Evolutionary conservation across 1,140 invertebrate species (phyloP).

Genomic region (Harlomillsia oculata): DNA sequence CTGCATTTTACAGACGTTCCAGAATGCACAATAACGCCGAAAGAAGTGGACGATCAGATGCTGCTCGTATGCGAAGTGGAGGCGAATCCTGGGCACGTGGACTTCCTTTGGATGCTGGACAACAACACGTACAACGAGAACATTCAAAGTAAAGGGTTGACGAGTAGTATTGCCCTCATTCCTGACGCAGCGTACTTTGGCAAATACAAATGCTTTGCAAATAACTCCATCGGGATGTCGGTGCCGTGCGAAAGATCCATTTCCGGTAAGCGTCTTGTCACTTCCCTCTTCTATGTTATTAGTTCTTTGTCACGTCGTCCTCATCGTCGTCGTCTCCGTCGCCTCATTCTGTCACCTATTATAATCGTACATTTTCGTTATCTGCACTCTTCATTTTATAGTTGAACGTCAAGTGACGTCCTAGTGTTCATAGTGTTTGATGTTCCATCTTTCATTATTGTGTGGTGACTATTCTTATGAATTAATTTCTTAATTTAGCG

Average conservation of each 20-base stretch:
- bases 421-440: too few relatives aligned
- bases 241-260: conserved; percentile 69
- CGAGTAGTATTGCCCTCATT: conserved; percentile 57
- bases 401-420: too few relatives aligned
- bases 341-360: too few relatives aligned
- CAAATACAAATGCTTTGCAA: conserved; percentile 71
- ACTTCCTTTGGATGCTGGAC: conserved; percentile 72
- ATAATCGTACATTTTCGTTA: too few relatives aligned
- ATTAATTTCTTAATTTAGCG: too few relatives aligned
- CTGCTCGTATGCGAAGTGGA: conserved; percentile 66
- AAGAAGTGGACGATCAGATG: conserved; percentile 59
- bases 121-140: conserved; percentile 61
- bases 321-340: too few relatives aligned
- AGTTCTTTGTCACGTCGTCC: too few relatives aligned
- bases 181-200: conserved; percentile 55
- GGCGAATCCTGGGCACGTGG: conserved; percentile 70
- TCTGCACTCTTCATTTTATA: too few relatives aligned
- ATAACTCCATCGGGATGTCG: conserved; percentile 66
- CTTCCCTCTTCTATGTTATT: too few relatives aligned
- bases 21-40: conserved; percentile 65
- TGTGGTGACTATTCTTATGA: too few relatives aligned
- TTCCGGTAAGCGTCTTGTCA: conserved; percentile 59
- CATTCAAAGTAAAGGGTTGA: conserved; percentile 46
- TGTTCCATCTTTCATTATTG: too few relatives aligned
- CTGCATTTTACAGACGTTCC: conserved; percentile 66